A percentile compares a stretch with the other conserved stretches of the same genome.
These are phyloP conservation scores for Matsumurasca onukii DNA, from an alignment of 1,140 invertebrate genomes.

Conservation along the genomic window DNA sequence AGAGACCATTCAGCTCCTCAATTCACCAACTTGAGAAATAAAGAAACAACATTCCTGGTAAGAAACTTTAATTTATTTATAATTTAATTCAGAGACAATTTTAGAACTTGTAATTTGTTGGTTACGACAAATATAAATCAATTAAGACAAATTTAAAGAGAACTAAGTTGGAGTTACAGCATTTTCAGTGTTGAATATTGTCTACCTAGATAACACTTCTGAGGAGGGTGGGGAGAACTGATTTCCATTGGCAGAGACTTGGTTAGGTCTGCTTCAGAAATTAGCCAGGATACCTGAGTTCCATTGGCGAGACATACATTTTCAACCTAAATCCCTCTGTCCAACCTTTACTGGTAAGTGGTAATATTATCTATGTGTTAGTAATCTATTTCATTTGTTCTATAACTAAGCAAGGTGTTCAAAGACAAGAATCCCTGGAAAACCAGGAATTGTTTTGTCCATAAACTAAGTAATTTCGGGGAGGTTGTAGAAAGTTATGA, in stretches of 20 bases:
- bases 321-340: conserved; percentile 80
- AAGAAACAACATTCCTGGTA: conserved; percentile 91
- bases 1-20: conserved; percentile 86
- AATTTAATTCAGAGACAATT: too few species aligned
- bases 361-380: not conserved
- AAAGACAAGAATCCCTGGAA: too few species aligned
- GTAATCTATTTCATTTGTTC: not conserved
- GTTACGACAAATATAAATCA: too few species aligned
- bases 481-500: too few species aligned
- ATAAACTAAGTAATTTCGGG: too few species aligned
- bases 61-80: too few species aligned
- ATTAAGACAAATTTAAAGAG: too few species aligned
- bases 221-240: conserved; percentile 82
- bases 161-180: too few species aligned
- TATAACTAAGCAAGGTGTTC: not conserved
- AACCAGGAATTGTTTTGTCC: too few species aligned
- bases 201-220: too few species aligned
- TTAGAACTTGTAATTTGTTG: too few species aligned
- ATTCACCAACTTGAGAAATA: conserved; percentile 74
- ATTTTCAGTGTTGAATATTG: too few species aligned
- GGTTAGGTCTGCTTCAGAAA: conserved; percentile 88
- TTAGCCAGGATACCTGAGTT: conserved; percentile 94
- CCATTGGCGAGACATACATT: conserved; percentile 92
- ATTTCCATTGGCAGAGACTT: conserved; percentile 93
- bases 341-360: conserved; percentile 77